Evolutionary conservation across 1,140 invertebrate genomes (phyloP), one percentile per base, ranked within the genome.

Genomic region (Coptotermes formosanus): DNA sequence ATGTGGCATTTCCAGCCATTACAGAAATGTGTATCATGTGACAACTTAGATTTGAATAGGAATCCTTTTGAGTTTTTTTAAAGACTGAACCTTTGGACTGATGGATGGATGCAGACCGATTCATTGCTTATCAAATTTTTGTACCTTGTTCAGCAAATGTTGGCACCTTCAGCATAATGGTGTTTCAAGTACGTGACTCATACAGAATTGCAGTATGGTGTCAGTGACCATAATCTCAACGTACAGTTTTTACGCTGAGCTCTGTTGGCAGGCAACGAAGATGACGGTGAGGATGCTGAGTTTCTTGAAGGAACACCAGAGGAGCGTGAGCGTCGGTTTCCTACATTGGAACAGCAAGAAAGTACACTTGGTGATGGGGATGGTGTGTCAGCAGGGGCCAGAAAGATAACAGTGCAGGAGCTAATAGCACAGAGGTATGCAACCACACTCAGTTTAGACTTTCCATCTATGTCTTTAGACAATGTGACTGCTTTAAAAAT

Each of bases 351-450:
- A 52, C 89, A 90, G 83, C 88, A 89, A 32, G 90, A 87, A 48
- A 85, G 25, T 12, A 19, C 84, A 7, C 90, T 87, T 89, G 91
- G 86, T 89, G 91, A 88, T 88, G 88, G 55, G 85, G 90, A 92
- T 85, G 90, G 89, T 84, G 89, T 91, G 87, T 89, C 89, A 86
- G 91, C 92, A 64, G 92, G 92, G 86, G 90, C 89, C 45, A 91
- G 90, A 19, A 93, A 93, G 85, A 92, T 94, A 48, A 96, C 95
- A 30, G 93, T 96, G 45, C 95, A 96, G 88, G 95, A 96, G 91
- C 93, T 96, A 87, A 95, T 96, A 83, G 93, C 95, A 83, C 94
- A 95, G 91, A 93, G 94, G 93, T 94, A 88, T 87, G 85, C 81
- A 86, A 82, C 69, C 19, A 21, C 82, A 30, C 1, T 30, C 0